These are phyloP conservation scores for Rhinogobius similis DNA, from an alignment of 2,113 vertebrate species.

Conservation along the genomic window DNA sequence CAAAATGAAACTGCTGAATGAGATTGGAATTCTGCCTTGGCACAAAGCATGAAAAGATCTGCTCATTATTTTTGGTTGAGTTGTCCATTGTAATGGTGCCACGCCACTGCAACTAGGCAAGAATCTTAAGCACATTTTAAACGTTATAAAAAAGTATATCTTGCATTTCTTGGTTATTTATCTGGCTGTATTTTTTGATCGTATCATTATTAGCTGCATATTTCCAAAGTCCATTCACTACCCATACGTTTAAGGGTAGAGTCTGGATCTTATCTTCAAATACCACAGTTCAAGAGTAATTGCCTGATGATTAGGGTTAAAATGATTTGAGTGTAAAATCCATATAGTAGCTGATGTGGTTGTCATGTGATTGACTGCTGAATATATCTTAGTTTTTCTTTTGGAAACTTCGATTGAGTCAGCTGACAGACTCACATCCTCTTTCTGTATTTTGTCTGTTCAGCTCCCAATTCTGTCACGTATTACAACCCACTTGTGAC, in stretches of 20 bases:
- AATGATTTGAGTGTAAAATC: background rate
- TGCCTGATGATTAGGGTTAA: background rate
- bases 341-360: background rate
- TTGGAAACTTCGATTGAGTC: constrained; percentile 16
- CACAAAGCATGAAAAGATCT: background rate
- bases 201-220: constrained; percentile 1
- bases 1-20: background rate
- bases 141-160: no score
- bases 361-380: background rate
- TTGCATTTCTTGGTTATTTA: constrained; percentile 36
- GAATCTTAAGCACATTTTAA: background rate
- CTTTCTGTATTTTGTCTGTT: constrained; percentile 24
- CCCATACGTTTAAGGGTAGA: background rate
- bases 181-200: constrained; percentile 7
- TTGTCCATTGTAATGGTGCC: background rate
- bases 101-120: background rate
- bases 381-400: background rate
- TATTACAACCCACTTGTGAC: background rate
- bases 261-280: constrained; percentile 35
- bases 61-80: background rate
- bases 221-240: constrained; percentile 59
- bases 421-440: constrained; percentile 42
- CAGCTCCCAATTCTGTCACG: constrained; percentile 17
- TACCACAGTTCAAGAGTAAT: background rate
- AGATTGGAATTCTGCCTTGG: background rate